Evolutionary conservation across 92 coral and sea anemone genomes (phyloP).

Genomic region (Porites cylindrica): DNA sequence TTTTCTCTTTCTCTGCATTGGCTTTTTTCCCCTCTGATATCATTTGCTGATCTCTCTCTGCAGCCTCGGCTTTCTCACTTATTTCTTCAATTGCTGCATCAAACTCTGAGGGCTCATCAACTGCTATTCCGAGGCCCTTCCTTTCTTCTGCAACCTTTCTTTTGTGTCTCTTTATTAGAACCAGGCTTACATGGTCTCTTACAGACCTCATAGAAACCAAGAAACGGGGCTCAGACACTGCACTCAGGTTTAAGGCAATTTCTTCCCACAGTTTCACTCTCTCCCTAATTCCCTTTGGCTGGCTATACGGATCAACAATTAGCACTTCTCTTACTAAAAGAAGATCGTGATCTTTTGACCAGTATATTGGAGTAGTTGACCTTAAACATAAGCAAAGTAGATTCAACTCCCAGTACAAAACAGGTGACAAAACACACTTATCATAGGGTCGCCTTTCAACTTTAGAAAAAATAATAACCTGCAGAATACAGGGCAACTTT

Average conservation of each 20-base stretch:
- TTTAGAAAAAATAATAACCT: background rate
- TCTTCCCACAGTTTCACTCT: conserved; percentile 39
- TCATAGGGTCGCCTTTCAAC: conserved; percentile 22
- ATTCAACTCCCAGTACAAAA: conserved; percentile 30
- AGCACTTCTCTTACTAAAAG: conserved; percentile 23
- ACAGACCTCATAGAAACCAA: background rate
- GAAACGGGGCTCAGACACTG: conserved; percentile 38
- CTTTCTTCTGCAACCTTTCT: conserved; percentile 33
- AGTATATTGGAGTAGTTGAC: conserved; percentile 19
- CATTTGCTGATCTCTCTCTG: conserved; percentile 33
- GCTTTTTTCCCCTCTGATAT: background rate
- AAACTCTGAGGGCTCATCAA: conserved; percentile 26
- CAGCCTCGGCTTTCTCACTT: conserved; percentile 34
- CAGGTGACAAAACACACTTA: background rate
- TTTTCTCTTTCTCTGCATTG: background rate
- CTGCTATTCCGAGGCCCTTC: conserved; percentile 37
- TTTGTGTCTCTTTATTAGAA: background rate
- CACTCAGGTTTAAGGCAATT: conserved; percentile 19
- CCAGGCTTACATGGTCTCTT: too few relatives aligned
- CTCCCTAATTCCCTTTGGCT: conserved; percentile 37
- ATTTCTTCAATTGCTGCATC: conserved; percentile 43
- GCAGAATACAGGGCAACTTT: background rate
- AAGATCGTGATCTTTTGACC: conserved; percentile 26
- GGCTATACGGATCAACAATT: conserved; percentile 21
- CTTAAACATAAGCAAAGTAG: conserved; percentile 1